These are phyloP conservation scores for Pholis gunnellus DNA, from an alignment of 2,113 vertebrate species.

Conservation along the genomic window DNA sequence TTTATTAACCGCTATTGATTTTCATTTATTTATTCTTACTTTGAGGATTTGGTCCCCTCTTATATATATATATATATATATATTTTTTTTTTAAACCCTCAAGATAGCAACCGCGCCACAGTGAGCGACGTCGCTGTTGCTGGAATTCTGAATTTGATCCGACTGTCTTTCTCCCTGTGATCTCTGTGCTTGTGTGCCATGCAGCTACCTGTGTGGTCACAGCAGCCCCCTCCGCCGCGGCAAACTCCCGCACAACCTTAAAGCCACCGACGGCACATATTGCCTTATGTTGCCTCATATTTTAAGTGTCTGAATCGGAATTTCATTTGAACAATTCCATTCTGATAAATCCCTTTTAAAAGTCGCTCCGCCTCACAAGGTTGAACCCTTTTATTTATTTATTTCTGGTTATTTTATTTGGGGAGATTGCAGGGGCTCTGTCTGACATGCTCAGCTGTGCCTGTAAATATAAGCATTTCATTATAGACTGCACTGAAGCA, in stretches of 20 bases:
- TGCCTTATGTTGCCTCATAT: conserved; percentile 91
- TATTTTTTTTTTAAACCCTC: conserved; percentile 25
- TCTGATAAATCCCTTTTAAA: conserved; percentile 97
- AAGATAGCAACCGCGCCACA: conserved; percentile 89
- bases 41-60: conserved; percentile 79
- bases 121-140: conserved; percentile 86
- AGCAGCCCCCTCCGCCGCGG: conserved; percentile 24
- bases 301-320: conserved; percentile 95
- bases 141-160: conserved; percentile 89
- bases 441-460: conserved; percentile 96
- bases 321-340: conserved; percentile 98
- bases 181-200: conserved; percentile 49
- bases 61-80: too few species aligned
- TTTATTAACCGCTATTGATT: conserved; percentile 99
- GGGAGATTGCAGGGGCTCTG: conserved; percentile 94
- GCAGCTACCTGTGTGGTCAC: conserved; percentile 65
- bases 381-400: conserved; percentile 87
- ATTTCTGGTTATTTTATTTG: conserved; percentile 89
- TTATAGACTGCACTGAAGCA: conserved; percentile 98
- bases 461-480: conserved; percentile 99
- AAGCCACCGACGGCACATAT: conserved; percentile 78
- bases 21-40: conserved; percentile 86
- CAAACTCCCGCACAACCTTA: conserved; percentile 56
- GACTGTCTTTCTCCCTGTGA: conserved; percentile 51
- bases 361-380: conserved; percentile 91